Percentiles rank a stretch among this genome's conserved stretches.
Evolutionary conservation across 2,113 vertebrate genomes (phyloP).

Genomic region (Pollachius pollachius): DNA sequence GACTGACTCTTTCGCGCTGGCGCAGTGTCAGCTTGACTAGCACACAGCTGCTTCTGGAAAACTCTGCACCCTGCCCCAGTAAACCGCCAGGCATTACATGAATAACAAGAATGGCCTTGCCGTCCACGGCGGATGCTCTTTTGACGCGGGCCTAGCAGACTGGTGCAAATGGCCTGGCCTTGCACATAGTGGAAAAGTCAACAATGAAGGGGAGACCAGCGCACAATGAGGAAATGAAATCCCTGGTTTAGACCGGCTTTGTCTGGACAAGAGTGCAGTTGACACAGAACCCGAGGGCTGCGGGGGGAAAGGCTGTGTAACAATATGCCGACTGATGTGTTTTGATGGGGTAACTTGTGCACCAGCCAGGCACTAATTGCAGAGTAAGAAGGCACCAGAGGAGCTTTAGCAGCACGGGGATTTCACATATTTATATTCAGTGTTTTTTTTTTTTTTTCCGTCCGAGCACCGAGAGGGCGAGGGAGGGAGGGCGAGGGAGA

Average conservation of each 20-base stretch:
- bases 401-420: slow-evolving; percentile 30
- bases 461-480: not conserved
- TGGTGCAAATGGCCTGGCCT: slow-evolving; percentile 65
- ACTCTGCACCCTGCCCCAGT: slow-evolving; percentile 86
- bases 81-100: slow-evolving; percentile 86
- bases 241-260: slow-evolving; percentile 64
- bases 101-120: slow-evolving; percentile 70
- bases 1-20: slow-evolving; percentile 75
- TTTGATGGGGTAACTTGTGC: slow-evolving; percentile 65
- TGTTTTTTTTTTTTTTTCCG: too few relatives aligned
- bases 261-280: slow-evolving; percentile 58
- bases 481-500: not conserved
- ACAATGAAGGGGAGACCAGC: slow-evolving; percentile 62
- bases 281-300: slow-evolving; percentile 59
- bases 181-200: slow-evolving; percentile 70
- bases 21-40: slow-evolving; percentile 75
- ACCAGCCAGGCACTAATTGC: slow-evolving; percentile 65
- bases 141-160: slow-evolving; percentile 64
- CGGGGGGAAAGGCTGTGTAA: slow-evolving; percentile 48
- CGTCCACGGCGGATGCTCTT: slow-evolving; percentile 60
- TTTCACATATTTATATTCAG: slow-evolving; percentile 19
- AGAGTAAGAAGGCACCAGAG: slow-evolving; percentile 41
- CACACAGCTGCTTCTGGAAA: slow-evolving; percentile 97
- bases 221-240: slow-evolving; percentile 67
- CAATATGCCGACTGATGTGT: slow-evolving; percentile 68